Evolutionary conservation across 2,113 vertebrate genomes (phyloP), one percentile per base, ranked within the genome.

Genomic region (Centropus unirufus): DNA sequence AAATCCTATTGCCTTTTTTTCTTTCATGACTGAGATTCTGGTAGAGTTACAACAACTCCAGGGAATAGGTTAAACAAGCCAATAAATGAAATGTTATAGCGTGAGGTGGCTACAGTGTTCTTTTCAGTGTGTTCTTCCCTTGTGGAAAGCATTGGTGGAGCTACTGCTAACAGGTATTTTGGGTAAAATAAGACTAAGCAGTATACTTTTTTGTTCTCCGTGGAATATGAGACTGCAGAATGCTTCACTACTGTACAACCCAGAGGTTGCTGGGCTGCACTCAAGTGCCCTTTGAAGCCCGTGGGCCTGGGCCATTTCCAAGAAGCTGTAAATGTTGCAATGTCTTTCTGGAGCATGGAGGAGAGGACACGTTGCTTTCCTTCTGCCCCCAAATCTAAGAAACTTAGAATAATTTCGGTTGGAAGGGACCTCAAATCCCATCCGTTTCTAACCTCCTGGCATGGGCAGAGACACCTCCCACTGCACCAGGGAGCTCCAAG

Each of bases 1-100:
- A 63, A 92, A 86, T 77, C 67, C 54, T 30, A 2, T 46, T 90
- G 40, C 74, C 12, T 89, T 80, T 78, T n/a, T 69, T 80, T 46
- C 52, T 59, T 74, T 62, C 42, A 20, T 23, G 62, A 19, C 51
- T 88, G 20, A 49, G 46, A 40, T 88, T 80, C 68, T 93, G 83
- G 58, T 93, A 21, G 81, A 89, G 83, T 95, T 96, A 63, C 67
- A 67, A 30, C 87, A 87, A 72, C 95, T 92, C 67, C 2, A 77
- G 93, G 92, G 93, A 91, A 21, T 22, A 20, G 54, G 67, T 93
- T 94, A 79, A 95, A 93, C 88, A 94, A 85, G 91, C 51, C 92
- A 95, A 87, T 91, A 89, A 96, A 91, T 93, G 85, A 92, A 93
- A 91, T 1, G 0, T 74, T 87, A n/a, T 1, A 63, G 91, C 23